Evolutionary conservation across 2,113 vertebrate species (phyloP).

Genomic region (Triplophysa dalaica): DNA sequence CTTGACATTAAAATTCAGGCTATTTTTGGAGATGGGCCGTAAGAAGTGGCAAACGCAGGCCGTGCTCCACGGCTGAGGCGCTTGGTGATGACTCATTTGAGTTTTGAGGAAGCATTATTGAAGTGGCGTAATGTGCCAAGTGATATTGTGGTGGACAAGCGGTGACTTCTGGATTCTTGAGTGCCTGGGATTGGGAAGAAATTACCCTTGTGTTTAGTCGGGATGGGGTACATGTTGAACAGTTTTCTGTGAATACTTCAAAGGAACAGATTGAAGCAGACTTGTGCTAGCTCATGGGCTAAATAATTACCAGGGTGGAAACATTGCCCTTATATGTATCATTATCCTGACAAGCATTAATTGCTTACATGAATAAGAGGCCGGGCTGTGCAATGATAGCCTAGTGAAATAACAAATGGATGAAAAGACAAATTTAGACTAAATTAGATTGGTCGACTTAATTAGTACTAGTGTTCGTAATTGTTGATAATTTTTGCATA

Average conservation of each 20-base stretch:
- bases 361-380: constrained; percentile 66
- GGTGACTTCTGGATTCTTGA: neutral
- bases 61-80: constrained; percentile 57
- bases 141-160: neutral
- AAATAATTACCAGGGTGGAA: constrained; percentile 77
- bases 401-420: constrained; percentile 13
- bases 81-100: constrained; percentile 64
- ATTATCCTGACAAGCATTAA: constrained; percentile 74
- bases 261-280: constrained; percentile 77
- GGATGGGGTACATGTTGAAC: constrained; percentile 63
- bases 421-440: constrained; percentile 40
- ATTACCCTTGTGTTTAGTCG: constrained; percentile 68
- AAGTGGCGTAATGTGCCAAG: constrained; percentile 60
- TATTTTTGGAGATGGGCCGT: constrained; percentile 62
- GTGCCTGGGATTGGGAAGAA: constrained; percentile 37
- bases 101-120: constrained; percentile 58
- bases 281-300: constrained; percentile 73
- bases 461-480: constrained; percentile 42
- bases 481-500: constrained; percentile 41
- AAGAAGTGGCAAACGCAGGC: constrained; percentile 46
- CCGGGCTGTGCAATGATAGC: constrained; percentile 55
- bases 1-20: constrained; percentile 68
- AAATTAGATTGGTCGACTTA: constrained; percentile 39
- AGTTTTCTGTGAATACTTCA: constrained; percentile 67
- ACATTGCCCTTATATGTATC: constrained; percentile 73